Evolutionary conservation across 2,888 invertebrate species (phyloP), one percentile per base, ranked within the genome.

Genomic region (Laothoe populi): DNA sequence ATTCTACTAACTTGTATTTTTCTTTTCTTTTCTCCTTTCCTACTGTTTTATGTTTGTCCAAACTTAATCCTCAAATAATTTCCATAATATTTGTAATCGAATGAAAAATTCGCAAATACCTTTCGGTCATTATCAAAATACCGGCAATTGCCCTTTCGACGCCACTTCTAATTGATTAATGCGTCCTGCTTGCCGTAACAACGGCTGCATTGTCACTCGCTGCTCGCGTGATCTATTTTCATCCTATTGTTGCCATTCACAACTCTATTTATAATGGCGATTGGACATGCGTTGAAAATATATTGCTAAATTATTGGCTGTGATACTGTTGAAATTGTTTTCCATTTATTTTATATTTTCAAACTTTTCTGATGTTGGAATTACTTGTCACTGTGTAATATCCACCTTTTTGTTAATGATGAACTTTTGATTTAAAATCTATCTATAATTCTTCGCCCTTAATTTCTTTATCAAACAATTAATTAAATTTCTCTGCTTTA

Each of bases 161-260:
- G 62, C 67, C 61, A 74, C 72, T 69, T 68, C 68, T 88, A 88
- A 90, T 90, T 86, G 86, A 77, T 79, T 84, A 87, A 87, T 85
- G 76, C 83, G 77, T 77, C 79, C 83, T 79, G 81, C 67, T 71
- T 72, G 70, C 67, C 78, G 73, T 73, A 76, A 78, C 72, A 64
- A 63, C 60, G 61, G 70, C 71, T 65, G 67, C 64, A 64, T 59
- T 70, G 75, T 68, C 87, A 86, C 79, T 81, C 81, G 74, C 64
- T 57, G 70, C 64, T 64, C 77, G 83, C 88, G 86, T 87, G 86
- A 67, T 83, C 84, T 84, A 83, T 86, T 83, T 77, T 31, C 5
- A 31, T 31, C 8, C 31, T 68, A 66, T 59, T 65, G 57, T 49
- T 45, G 26, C 26, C 42, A 61, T 49, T 61, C 5, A 35, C 10